These are phyloP conservation scores for Aplochiton taeniatus DNA, from an alignment of 2,797 vertebrate genomes.

Conservation along the genomic window DNA sequence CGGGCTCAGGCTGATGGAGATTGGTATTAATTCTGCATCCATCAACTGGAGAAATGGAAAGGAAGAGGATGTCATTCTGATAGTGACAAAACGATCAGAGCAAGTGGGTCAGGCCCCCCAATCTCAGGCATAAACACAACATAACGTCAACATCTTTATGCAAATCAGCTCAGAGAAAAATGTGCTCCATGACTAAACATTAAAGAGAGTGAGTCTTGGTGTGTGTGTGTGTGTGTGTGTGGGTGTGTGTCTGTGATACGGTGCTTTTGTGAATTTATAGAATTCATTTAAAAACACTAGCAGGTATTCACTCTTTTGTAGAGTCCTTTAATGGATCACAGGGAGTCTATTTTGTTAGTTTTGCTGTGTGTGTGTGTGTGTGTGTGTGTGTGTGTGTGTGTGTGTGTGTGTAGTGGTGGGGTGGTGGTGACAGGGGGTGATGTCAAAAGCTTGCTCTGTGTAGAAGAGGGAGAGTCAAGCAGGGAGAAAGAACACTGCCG, in stretches of 20 bases:
- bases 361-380: conserved; percentile 33
- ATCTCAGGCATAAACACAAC: conserved; percentile 58
- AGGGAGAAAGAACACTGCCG: conserved; percentile 34
- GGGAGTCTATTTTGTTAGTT: conserved; percentile 51
- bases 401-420: conserved; percentile 32
- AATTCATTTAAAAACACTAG: background rate
- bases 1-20: conserved; percentile 32
- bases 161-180: conserved; percentile 59
- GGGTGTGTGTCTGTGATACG: conserved; percentile 13
- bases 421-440: conserved; percentile 17
- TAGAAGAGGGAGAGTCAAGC: conserved; percentile 45
- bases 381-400: conserved; percentile 6
- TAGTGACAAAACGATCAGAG: conserved; percentile 58
- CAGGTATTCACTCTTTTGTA: conserved; percentile 39
- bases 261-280: conserved; percentile 4
- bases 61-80: conserved; percentile 47
- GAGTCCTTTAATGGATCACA: conserved; percentile 57
- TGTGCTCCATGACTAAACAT: conserved; percentile 41
- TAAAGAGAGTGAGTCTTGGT: conserved; percentile 24
- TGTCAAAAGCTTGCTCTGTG: conserved; percentile 41
- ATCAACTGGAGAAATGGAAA: conserved; percentile 39
- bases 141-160: conserved; percentile 59
- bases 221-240: background rate
- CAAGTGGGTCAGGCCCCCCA: conserved; percentile 63
- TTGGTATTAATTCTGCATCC: conserved; percentile 53